phyloP scores from a whole-genome alignment of 2,113 vertebrate genomes.

The Haplochromis burtoni region DNA sequence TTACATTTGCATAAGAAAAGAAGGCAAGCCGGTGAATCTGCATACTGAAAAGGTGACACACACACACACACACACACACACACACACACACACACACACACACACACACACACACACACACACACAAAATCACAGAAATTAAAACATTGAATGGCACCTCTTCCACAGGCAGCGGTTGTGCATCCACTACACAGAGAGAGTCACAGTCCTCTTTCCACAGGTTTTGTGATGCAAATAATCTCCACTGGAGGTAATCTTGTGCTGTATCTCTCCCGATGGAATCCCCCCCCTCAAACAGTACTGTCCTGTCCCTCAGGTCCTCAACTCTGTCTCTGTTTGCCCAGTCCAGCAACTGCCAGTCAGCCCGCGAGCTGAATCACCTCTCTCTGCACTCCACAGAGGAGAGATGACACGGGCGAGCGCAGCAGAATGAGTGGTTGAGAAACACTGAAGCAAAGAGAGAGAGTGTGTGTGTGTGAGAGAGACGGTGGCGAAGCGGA shows the following conservation, averaged over 20 bases:
- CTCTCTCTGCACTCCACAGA: constrained; percentile 12
- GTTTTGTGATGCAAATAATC: constrained; percentile 50
- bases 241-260: constrained; percentile 20
- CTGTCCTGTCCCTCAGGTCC: constrained; percentile 32
- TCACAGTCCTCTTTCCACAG: constrained; percentile 42
- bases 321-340: constrained; percentile 27
- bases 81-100: not conserved
- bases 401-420: constrained; percentile 28
- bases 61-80: no score
- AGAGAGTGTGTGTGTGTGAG: not conserved
- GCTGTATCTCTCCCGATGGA: constrained; percentile 1
- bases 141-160: constrained; percentile 55
- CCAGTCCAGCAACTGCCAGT: constrained; percentile 3
- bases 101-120: not conserved
- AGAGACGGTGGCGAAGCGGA: not conserved
- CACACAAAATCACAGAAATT: not conserved
- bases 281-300: not conserved
- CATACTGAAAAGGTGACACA: constrained; percentile 50
- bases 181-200: constrained; percentile 1
- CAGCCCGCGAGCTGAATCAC: constrained; percentile 7
- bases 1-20: constrained; percentile 53
- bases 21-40: constrained; percentile 4
- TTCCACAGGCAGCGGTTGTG: constrained; percentile 17
- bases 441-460: constrained; percentile 1
- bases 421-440: constrained; percentile 1